Conservation (phyloP, 2,888 invertebrate genomes). For the Dorcus hopei region DNA sequence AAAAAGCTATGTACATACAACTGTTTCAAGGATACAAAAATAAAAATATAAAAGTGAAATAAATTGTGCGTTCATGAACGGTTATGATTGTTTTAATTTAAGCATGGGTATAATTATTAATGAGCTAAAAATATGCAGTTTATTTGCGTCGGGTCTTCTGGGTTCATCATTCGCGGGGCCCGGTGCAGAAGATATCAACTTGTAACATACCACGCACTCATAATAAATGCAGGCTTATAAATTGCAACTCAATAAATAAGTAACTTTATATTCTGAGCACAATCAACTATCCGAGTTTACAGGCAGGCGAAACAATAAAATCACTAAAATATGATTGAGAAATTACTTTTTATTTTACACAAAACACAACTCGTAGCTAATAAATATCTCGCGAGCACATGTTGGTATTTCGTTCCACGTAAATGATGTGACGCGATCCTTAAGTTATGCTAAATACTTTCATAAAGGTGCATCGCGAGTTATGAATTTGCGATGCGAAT, state of each 20-base stretch:
- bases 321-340: constrained; percentile 52
- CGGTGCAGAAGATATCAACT: constrained; percentile 26
- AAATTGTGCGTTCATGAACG: too few species aligned
- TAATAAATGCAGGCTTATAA: constrained; percentile 51
- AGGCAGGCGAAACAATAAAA: constrained; percentile 51
- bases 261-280: constrained; percentile 51
- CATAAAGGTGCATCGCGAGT: constrained; percentile 33
- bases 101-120: constrained; percentile 9
- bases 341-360: constrained; percentile 47
- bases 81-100: constrained; percentile 9
- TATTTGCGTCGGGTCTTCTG: constrained; percentile 20
- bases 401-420: constrained; percentile 33
- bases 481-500: constrained; percentile 24
- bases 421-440: constrained; percentile 34
- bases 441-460: constrained; percentile 40
- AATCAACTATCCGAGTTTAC: constrained; percentile 51
- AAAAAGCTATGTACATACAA: too few species aligned
- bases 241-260: constrained; percentile 51
- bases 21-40: too few species aligned
- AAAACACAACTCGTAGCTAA: constrained; percentile 42
- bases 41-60: too few species aligned
- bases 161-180: constrained; percentile 29
- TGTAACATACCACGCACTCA: constrained; percentile 42
- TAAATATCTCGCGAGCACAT: constrained; percentile 45
- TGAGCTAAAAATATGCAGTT: constrained; percentile 24